Conservation (phyloP, 2,113 vertebrate genomes). For the Anarrhichthys ocellatus region DNA sequence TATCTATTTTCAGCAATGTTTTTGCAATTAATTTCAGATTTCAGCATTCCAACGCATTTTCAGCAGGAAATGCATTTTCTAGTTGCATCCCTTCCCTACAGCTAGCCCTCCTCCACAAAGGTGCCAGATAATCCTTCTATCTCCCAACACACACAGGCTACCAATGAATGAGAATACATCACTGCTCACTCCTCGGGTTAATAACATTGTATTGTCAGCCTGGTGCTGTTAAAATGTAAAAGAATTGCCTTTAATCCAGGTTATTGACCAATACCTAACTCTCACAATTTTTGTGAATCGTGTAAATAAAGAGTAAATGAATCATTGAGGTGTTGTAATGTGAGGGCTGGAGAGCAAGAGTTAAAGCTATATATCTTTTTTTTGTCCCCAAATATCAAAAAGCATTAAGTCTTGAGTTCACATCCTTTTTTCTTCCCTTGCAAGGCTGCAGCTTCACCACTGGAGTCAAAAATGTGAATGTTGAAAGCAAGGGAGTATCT, state of each 20-base stretch:
- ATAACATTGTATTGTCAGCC: not conserved
- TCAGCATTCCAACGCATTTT: too few relatives aligned
- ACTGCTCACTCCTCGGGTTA: conserved; percentile 39
- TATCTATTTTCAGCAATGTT: too few relatives aligned
- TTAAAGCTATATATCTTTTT: not conserved
- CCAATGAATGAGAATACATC: conserved; percentile 53
- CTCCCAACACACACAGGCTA: conserved; percentile 53
- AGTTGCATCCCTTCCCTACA: conserved; percentile 60
- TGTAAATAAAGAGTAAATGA: too few relatives aligned
- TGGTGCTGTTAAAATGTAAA: not conserved
- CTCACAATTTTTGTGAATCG: not conserved
- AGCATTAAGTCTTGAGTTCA: conserved; percentile 4
- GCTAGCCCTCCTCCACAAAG: conserved; percentile 63
- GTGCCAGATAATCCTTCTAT: conserved; percentile 59
- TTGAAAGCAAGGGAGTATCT: not conserved
- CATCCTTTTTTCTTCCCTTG: not conserved
- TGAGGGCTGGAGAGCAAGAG: not conserved
- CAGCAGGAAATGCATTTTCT: too few relatives aligned
- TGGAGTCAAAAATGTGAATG: conserved; percentile 2
- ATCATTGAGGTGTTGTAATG: too few relatives aligned
- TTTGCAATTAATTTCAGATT: too few relatives aligned
- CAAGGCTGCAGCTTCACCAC: not conserved
- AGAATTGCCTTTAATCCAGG: not conserved
- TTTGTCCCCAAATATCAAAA: not conserved
- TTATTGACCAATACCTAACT: not conserved